Conservation (phyloP, 2,888 invertebrate genomes). For the Drosophila rubida region DNA sequence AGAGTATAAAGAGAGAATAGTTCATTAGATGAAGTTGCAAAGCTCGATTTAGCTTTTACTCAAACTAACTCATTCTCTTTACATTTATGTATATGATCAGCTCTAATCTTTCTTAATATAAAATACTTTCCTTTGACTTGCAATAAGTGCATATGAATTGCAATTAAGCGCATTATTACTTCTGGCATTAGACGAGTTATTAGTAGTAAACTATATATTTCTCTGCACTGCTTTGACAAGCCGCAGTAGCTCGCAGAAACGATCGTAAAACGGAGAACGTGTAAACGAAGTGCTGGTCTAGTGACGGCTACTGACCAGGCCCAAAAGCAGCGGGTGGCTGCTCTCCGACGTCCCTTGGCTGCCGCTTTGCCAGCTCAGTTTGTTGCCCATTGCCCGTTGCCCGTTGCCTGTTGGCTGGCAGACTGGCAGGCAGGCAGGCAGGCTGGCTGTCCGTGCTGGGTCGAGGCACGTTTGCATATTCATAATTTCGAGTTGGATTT, state of each 20-base stretch:
- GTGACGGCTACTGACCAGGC: constrained; percentile 57
- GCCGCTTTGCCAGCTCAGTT: constrained; percentile 11
- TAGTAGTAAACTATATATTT: too few relatives aligned
- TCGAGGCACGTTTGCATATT: constrained; percentile 66
- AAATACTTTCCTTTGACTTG: too few relatives aligned
- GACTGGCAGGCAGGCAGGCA: not conserved
- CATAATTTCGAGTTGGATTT: constrained; percentile 75
- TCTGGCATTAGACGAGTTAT: too few relatives aligned
- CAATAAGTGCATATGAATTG: too few relatives aligned
- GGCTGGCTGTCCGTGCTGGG: not conserved
- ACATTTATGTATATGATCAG: too few relatives aligned
- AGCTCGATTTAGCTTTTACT: too few relatives aligned
- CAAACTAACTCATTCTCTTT: too few relatives aligned
- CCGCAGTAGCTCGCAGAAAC: not conserved
- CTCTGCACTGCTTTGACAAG: not conserved
- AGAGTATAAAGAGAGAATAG: too few relatives aligned
- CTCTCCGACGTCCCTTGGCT: constrained; percentile 5
- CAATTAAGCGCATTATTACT: too few relatives aligned
- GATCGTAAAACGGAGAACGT: constrained; percentile 18
- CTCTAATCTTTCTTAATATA: too few relatives aligned
- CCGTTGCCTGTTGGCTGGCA: constrained; percentile 17
- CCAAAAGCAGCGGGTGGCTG: constrained; percentile 60
- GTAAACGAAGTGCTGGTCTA: constrained; percentile 50
- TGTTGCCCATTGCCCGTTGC: constrained; percentile 35
- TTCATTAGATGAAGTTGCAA: too few relatives aligned